Percentiles rank a stretch among this genome's conserved stretches.
Evolutionary conservation across 2,888 invertebrate species (phyloP).

Genomic region (Erpobdella octoculata): DNA sequence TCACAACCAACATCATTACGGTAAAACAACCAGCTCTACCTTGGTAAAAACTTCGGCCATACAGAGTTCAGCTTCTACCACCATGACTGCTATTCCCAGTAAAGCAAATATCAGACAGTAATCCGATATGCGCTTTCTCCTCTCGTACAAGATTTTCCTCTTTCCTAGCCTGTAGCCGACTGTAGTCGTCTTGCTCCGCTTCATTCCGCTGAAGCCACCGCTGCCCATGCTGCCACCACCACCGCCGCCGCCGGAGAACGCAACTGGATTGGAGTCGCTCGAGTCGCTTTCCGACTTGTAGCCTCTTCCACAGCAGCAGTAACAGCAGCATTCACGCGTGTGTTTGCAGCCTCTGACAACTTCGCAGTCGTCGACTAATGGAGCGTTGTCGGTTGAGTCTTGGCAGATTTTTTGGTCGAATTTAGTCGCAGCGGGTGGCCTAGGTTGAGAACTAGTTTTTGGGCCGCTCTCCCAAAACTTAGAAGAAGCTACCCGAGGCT

Average conservation of each 20-base stretch:
- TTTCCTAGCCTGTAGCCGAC: constrained; percentile 20
- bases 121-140: constrained; percentile 28
- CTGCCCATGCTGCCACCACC: neutral
- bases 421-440: neutral
- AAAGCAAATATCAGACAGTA: constrained; percentile 29
- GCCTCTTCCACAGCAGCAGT: too few relatives aligned
- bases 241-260: neutral
- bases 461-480: neutral
- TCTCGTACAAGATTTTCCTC: constrained; percentile 22
- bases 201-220: neutral
- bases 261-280: neutral
- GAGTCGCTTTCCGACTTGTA: neutral
- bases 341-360: neutral
- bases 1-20: neutral
- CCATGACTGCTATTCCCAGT: constrained; percentile 28
- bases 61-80: constrained; percentile 29
- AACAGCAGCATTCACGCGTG: neutral
- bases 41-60: constrained; percentile 28
- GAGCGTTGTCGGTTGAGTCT: neutral
- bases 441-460: neutral
- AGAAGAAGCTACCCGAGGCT: neutral
- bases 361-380: too few relatives aligned
- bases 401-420: neutral
- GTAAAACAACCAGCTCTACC: neutral
- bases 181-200: constrained; percentile 8